Evolutionary conservation across 1,140 invertebrate species (phyloP).

Genomic region (Bombus consobrinus): DNA sequence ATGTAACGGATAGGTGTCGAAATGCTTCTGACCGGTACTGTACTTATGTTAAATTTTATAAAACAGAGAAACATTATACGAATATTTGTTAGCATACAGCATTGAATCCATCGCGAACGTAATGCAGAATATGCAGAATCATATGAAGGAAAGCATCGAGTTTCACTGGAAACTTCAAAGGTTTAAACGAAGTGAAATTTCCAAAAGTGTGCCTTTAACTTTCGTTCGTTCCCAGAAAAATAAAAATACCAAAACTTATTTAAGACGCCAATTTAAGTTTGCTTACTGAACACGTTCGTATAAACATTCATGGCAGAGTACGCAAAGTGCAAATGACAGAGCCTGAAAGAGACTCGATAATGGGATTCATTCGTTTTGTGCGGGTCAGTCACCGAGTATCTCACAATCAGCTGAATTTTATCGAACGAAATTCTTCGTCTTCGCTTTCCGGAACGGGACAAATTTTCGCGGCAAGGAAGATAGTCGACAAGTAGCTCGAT

Average conservation of each 20-base stretch:
- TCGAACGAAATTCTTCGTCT: constrained; percentile 12
- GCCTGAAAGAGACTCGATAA: constrained; percentile 18
- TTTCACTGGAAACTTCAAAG: neutral
- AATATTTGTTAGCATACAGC: too few relatives aligned
- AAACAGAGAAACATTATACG: neutral
- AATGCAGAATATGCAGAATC: too few relatives aligned
- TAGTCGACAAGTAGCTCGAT: constrained; percentile 34
- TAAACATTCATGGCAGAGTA: neutral
- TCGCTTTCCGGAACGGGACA: constrained; percentile 10
- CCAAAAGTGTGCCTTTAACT: neutral
- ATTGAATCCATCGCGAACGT: too few relatives aligned
- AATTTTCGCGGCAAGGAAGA: constrained; percentile 10
- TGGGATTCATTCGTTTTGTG: constrained; percentile 9
- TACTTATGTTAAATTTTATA: too few relatives aligned
- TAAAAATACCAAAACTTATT: neutral
- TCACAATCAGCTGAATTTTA: neutral
- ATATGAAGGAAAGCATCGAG: neutral
- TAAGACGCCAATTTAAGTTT: neutral
- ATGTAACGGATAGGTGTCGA: too few relatives aligned
- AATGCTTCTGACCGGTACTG: too few relatives aligned
- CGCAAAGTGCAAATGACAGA: neutral
- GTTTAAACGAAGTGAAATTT: neutral
- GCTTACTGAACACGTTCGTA: neutral
- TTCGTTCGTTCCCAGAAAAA: neutral
- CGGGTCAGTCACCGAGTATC: neutral